Conservation (phyloP, 2,888 invertebrate species). For the Drosophila rubida region DNA sequence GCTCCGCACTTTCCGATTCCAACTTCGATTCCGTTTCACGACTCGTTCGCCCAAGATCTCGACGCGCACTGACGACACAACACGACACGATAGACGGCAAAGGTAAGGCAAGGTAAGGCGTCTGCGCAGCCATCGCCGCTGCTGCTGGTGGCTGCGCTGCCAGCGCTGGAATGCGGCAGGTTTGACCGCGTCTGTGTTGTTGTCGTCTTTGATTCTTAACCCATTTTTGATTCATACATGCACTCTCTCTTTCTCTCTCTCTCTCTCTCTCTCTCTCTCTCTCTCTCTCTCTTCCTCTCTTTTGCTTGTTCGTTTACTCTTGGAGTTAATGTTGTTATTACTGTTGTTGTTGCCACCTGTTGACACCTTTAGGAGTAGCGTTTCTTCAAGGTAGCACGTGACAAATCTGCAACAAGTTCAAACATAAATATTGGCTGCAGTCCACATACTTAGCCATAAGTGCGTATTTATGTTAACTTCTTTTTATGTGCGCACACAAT, state of each 20-base stretch:
- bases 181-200: conserved; percentile 41
- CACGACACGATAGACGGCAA: conserved; percentile 12
- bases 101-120: conserved; percentile 23
- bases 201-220: conserved; percentile 69
- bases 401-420: conserved; percentile 19
- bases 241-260: conserved; percentile 8
- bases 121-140: conserved; percentile 54
- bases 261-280: conserved; percentile 15
- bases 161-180: conserved; percentile 67
- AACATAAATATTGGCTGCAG: conserved; percentile 23
- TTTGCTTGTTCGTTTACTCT: background rate
- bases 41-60: conserved; percentile 67
- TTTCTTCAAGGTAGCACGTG: conserved; percentile 46
- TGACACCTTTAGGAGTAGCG: conserved; percentile 23
- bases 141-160: conserved; percentile 45
- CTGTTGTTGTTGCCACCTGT: conserved; percentile 33
- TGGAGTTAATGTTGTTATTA: conserved; percentile 29
- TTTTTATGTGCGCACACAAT: background rate
- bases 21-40: conserved; percentile 23
- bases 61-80: conserved; percentile 50
- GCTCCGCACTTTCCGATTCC: conserved; percentile 5
- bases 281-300: conserved; percentile 6
- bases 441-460: conserved; percentile 1
- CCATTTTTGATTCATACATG: conserved; percentile 55
- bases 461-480: background rate